These are phyloP conservation scores for Delia radicum DNA, from an alignment of 1,140 invertebrate genomes.

Conservation along the genomic window DNA sequence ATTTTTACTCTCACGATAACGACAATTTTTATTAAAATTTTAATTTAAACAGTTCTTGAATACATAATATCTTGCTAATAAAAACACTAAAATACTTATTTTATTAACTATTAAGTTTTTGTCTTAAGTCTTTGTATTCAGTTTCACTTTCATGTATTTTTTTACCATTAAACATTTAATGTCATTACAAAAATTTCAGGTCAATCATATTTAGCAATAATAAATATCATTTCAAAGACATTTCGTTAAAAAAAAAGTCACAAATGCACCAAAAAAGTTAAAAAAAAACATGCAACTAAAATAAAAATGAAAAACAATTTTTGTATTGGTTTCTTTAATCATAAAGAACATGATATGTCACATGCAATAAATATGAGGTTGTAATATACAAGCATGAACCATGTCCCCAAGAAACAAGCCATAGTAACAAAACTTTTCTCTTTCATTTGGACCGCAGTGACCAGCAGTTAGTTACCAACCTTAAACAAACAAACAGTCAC, in stretches of 20 bases:
- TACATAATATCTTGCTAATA: no score
- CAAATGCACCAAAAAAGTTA: background rate
- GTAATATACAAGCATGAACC: background rate
- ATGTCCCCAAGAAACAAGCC: background rate
- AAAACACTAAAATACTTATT: no score
- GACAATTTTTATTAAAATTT: no score
- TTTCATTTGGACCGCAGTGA: conserved; percentile 21
- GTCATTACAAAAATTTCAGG: background rate
- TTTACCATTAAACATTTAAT: background rate
- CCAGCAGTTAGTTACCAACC: no score
- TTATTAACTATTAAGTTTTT: no score
- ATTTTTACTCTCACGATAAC: no score
- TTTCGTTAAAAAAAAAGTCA: background rate
- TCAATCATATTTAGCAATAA: background rate
- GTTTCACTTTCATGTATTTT: background rate
- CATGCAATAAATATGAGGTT: conserved; percentile 15
- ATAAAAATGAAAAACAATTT: background rate
- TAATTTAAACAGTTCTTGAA: no score
- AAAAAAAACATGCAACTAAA: background rate
- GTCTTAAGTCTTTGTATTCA: background rate
- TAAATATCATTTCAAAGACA: background rate
- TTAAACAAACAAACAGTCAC: background rate
- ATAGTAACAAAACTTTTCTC: conserved; percentile 1
- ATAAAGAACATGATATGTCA: conserved; percentile 20
- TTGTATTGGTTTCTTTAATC: background rate